phyloP scores from a whole-genome alignment of 2,888 invertebrate genomes.

The Caenorhabditis japonica region DNA sequence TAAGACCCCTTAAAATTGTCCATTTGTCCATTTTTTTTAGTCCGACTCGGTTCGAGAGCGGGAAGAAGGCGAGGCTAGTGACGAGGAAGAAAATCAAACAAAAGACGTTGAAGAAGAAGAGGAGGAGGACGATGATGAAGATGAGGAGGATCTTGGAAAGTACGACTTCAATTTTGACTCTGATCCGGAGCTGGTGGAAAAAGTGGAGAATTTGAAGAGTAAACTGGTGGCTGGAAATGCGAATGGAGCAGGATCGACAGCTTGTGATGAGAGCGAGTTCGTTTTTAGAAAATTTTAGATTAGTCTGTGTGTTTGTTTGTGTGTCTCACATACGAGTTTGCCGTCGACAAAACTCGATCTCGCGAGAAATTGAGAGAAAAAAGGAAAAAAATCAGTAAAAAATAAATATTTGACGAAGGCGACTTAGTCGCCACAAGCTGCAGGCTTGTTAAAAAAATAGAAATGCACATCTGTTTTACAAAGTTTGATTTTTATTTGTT shows the following conservation, averaged over 20 bases:
- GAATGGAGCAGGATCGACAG: conserved; percentile 19
- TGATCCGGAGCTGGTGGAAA: conserved; percentile 67
- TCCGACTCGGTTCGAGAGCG: not conserved
- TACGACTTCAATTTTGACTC: conserved; percentile 70
- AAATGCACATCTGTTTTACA: no score
- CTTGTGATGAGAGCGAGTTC: conserved; percentile 59
- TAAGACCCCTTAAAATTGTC: no score
- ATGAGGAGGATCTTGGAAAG: conserved; percentile 70
- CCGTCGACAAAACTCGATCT: no score
- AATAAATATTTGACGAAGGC: no score
- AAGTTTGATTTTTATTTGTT: no score
- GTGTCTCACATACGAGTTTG: no score
- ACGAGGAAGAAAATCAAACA: conserved; percentile 17
- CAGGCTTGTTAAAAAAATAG: no score
- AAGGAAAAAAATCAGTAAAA: no score
- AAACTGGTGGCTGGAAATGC: conserved; percentile 25
- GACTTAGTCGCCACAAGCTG: no score
- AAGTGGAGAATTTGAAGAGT: conserved; percentile 44
- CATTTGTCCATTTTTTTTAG: not conserved
- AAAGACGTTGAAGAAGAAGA: conserved; percentile 42
- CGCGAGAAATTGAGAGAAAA: no score
- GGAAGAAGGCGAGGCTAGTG: conserved; percentile 7
- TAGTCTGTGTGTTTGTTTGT: no score
- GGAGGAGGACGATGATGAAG: conserved; percentile 64
- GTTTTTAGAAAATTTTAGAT: no score